Evolutionary conservation across 2,113 vertebrate genomes (phyloP).

Genomic region (Antechinus stuartii): DNA sequence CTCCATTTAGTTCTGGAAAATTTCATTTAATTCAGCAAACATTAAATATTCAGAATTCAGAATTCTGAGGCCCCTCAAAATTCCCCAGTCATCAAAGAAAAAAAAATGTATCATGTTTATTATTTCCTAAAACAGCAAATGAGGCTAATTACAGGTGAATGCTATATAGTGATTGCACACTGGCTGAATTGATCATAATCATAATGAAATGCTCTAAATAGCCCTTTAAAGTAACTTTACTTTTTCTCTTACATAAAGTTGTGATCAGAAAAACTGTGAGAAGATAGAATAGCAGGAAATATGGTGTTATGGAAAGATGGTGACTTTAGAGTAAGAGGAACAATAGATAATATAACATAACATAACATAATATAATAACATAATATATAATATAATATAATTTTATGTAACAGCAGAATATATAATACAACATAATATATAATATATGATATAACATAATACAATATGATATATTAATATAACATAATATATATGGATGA

Average conservation of each 20-base stretch:
- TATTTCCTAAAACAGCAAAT: constrained; percentile 21
- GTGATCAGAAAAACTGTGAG: not conserved
- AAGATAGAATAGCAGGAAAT: not conserved
- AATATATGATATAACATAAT: no score
- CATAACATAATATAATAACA: no score
- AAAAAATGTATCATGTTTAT: constrained; percentile 42
- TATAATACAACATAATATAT: no score
- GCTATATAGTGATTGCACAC: not conserved
- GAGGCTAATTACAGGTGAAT: not conserved
- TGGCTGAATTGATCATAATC: not conserved
- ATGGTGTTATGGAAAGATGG: not conserved
- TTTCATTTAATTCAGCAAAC: not conserved
- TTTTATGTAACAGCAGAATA: no score
- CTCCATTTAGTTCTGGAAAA: constrained; percentile 5
- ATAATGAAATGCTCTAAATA: not conserved
- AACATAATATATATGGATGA: no score
- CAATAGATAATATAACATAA: no score
- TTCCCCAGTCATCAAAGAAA: constrained; percentile 42
- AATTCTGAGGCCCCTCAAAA: constrained; percentile 10
- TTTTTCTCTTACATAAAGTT: not conserved
- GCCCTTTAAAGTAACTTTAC: not conserved
- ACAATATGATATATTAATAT: no score
- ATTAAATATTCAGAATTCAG: not conserved
- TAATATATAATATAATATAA: no score
- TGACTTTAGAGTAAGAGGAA: not conserved